phyloP scores from a whole-genome alignment of 2,888 invertebrate genomes.

The Aporophyla nigra region DNA sequence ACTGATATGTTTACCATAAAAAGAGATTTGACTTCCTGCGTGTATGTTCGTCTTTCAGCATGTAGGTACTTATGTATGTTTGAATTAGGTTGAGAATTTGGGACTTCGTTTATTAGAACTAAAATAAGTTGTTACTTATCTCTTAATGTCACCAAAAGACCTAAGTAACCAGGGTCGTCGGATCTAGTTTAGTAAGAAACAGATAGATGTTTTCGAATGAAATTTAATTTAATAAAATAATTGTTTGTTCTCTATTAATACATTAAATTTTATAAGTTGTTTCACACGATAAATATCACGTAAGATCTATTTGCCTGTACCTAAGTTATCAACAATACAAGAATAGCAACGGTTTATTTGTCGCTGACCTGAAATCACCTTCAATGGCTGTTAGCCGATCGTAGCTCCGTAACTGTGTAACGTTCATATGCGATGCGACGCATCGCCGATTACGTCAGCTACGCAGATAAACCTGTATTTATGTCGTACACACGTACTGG shows the following conservation, averaged over 20 bases:
- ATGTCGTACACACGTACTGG: slow-evolving; percentile 27
- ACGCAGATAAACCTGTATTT: slow-evolving; percentile 42
- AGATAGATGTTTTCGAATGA: too few species aligned
- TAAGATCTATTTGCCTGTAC: not conserved
- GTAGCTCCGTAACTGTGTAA: slow-evolving; percentile 18
- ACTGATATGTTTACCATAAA: not conserved
- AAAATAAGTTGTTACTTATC: not conserved
- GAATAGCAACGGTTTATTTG: slow-evolving; percentile 24
- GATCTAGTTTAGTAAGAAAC: too few species aligned
- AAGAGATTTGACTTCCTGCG: not conserved
- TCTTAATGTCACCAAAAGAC: not conserved
- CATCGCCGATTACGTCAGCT: slow-evolving; percentile 49
- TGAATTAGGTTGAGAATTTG: not conserved
- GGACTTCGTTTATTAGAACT: not conserved
- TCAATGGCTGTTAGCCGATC: slow-evolving; percentile 21
- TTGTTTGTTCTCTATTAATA: too few species aligned
- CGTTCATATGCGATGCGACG: slow-evolving; percentile 1
- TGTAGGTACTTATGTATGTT: not conserved
- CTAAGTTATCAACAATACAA: slow-evolving; percentile 8
- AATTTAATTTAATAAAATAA: too few species aligned
- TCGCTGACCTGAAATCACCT: slow-evolving; percentile 33
- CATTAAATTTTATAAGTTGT: not conserved
- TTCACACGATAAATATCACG: not conserved
- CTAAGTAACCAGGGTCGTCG: too few species aligned
- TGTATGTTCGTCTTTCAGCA: not conserved